Base-by-base conservation (phyloP, 2,888 invertebrate genomes). In the Andrena marginata region DNA sequence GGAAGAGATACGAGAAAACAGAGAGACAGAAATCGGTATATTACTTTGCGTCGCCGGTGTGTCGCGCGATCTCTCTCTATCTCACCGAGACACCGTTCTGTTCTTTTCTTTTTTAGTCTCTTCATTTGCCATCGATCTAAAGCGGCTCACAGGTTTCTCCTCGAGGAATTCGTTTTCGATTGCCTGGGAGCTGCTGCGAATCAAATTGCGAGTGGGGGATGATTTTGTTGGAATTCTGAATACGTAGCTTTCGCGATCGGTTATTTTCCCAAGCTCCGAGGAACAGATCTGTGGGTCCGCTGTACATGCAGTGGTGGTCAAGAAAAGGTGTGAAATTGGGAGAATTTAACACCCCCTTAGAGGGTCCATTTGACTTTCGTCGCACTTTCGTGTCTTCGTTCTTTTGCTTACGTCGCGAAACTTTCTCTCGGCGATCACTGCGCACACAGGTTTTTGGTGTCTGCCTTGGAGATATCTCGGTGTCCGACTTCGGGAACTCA, bases 401-500 rank as follows among this genome's bases (percentile, higher is more conserved):
- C 51, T 51, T 51, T 20, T 26, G 23, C 20, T 23, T 10, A 1
- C 23, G 23, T 7, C 4, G 20, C 23, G 23, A 56, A 10, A 56
- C 20, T 56, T 23, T 20, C 56, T 26, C 56, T 56, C 23, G 56
- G 23, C 56, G 10, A 56, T 20, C 56, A 10, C 23, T 26, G 56
- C 23, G 23, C 23, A 13, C 23, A 56, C 23, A 78, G 84, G 84
- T 80, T 75, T 84, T 83, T 75, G 75, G 72, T 77, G 68, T 65
- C 69, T 49, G 73, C 68, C 77, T 77, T 74, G 68, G 78, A 78
- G 75, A 84, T 82, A 51, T 60, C 80, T 87, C 85, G 73, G 71
- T 84, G 83, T 88, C 56, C 23, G 23, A 56, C 77, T 87, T 87
- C 79, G 77, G 82, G 76, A 76, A 62, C 26, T 48, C 26, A 20